Conservation (phyloP, 2,888 invertebrate genomes). For the Drosophila quinaria region DNA sequence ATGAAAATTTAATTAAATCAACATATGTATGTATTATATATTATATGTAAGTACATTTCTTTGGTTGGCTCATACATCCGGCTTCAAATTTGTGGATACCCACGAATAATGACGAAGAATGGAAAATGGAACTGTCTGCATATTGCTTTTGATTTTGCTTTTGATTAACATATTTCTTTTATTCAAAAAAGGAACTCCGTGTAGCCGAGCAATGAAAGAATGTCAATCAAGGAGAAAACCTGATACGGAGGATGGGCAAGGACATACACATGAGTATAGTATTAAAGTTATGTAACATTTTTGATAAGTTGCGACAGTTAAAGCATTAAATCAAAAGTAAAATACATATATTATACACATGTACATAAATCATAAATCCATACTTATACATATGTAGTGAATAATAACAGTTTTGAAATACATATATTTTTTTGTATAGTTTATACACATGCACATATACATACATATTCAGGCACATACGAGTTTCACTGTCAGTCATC, state of each 20-base stretch:
- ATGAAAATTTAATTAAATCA: conserved; percentile 67
- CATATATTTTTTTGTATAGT: neutral
- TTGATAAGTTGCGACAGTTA: conserved; percentile 27
- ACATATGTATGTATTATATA: conserved; percentile 56
- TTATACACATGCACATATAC: neutral
- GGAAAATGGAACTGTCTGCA: conserved; percentile 19
- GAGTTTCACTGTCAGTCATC: conserved; percentile 27
- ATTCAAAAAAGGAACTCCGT: conserved; percentile 35
- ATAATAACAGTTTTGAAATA: neutral
- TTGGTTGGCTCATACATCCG: conserved; percentile 46
- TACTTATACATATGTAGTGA: neutral
- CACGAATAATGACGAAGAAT: neutral
- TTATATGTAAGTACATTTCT: conserved; percentile 28
- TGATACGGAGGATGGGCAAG: neutral
- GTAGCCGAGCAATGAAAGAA: conserved; percentile 13
- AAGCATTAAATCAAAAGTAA: conserved; percentile 20
- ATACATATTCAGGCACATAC: conserved; percentile 1
- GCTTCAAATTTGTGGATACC: conserved; percentile 26
- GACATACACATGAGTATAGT: conserved; percentile 29
- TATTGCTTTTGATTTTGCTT: conserved; percentile 39
- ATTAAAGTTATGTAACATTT: conserved; percentile 44
- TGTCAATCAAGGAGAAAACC: conserved; percentile 6
- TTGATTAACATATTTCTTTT: conserved; percentile 68
- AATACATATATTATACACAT: neutral
- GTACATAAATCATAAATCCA: neutral